phyloP scores from a whole-genome alignment of 2,888 invertebrate species.

The Meiosimyza platycephala region DNA sequence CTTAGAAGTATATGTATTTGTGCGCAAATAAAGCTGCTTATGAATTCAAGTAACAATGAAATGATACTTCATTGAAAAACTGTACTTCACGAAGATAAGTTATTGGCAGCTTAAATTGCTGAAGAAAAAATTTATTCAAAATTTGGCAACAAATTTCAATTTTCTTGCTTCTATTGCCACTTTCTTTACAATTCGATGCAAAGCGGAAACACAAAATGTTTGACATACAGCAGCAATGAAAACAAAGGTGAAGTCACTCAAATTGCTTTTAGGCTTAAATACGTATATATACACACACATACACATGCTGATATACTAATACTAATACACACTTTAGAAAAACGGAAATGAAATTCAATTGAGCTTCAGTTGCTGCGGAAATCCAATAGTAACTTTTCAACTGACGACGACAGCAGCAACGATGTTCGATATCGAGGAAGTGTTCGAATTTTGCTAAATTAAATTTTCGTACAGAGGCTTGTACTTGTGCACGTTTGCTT shows the following conservation, averaged over 20 bases:
- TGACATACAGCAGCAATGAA: background rate
- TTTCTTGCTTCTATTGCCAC: background rate
- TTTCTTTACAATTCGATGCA: background rate
- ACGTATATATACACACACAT: slow-evolving; percentile 6
- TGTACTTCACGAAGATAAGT: background rate
- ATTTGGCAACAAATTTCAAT: slow-evolving; percentile 11
- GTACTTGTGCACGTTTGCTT: slow-evolving; percentile 35
- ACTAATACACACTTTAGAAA: background rate
- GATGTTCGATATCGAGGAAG: background rate
- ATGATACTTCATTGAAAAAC: background rate
- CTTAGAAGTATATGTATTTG: no score
- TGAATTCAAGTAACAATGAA: no score
- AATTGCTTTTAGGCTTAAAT: slow-evolving; percentile 10
- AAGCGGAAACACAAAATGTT: slow-evolving; percentile 1
- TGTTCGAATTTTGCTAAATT: slow-evolving; percentile 15
- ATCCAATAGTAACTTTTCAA: slow-evolving; percentile 30
- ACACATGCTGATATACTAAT: background rate
- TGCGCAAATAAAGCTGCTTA: no score
- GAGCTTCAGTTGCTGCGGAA: slow-evolving; percentile 32
- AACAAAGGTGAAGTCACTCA: background rate
- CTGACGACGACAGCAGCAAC: slow-evolving; percentile 1
- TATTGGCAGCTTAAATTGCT: background rate
- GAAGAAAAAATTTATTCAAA: background rate
- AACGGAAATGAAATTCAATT: slow-evolving; percentile 32
- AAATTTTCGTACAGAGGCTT: slow-evolving; percentile 8